A percentile compares a stretch with the other conserved stretches of the same genome.
Evolutionary conservation across 2,113 vertebrate species (phyloP).

Genomic region (Siphamia tubifer): DNA sequence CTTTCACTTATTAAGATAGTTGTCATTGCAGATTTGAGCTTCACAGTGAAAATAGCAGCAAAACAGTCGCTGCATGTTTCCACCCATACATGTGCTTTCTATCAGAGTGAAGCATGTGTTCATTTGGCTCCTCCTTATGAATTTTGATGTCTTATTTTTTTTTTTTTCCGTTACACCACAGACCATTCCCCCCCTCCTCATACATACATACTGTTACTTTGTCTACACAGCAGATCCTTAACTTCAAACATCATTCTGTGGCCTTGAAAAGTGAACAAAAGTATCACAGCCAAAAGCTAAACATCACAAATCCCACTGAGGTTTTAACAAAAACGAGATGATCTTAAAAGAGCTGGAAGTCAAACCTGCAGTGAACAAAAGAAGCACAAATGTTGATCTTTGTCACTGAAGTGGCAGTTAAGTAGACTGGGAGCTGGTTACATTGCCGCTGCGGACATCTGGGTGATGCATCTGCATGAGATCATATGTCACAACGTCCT

Average conservation of each 20-base stretch:
- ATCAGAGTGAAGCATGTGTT: slow-evolving; percentile 26
- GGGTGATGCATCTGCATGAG: slow-evolving; percentile 34
- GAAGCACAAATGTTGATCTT: slow-evolving; percentile 10
- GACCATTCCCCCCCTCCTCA: slow-evolving; percentile 25
- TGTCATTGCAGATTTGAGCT: no score
- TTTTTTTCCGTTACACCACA: slow-evolving; percentile 47
- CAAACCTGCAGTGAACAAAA: slow-evolving; percentile 54
- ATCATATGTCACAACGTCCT: slow-evolving; percentile 41
- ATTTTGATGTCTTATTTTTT: slow-evolving; percentile 13
- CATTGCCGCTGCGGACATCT: slow-evolving; percentile 17
- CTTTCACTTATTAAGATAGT: no score
- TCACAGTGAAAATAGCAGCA: neutral
- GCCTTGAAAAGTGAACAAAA: neutral
- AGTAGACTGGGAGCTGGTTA: slow-evolving; percentile 2
- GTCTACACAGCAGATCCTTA: neutral
- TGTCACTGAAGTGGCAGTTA: slow-evolving; percentile 1
- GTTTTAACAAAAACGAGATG: neutral
- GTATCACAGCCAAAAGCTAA: neutral
- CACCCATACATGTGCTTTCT: slow-evolving; percentile 38
- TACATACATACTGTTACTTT: slow-evolving; percentile 26
- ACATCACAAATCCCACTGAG: neutral
- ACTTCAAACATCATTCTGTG: neutral
- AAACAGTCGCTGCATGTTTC: no score
- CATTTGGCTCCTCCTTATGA: slow-evolving; percentile 4
- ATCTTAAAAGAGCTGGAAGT: neutral